Base-by-base conservation (phyloP, 2,113 vertebrate species). In the Plotosus lineatus region DNA sequence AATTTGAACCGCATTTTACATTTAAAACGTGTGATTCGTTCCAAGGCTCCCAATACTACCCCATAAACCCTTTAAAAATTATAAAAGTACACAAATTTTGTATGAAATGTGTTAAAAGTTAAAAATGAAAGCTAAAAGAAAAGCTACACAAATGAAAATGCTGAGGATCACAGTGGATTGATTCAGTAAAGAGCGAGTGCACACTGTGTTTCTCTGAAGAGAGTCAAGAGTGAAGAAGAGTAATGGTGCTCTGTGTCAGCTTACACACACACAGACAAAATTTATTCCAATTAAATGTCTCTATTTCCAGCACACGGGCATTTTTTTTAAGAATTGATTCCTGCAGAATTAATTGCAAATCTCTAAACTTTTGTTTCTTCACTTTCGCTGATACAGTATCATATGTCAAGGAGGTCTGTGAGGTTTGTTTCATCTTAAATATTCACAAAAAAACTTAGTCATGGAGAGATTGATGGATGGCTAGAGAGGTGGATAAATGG, bases 261-360 rank as follows among this genome's bases (percentile, higher is more conserved):
- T 4, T 14, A 50, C 48, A 50, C 38, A 15, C 38, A 26, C 65
- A 12, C 66, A 10, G n/a, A 44, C 40, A 26, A 36, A 15, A 12
- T 69, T 69, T 44, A 69, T 69, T 69, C 40, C 40, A 69, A 15
- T 69, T 69, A 44, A 69, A 36, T 42, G 31, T 61, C 65, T 44
- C 9, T 26, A 23, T 69, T 40, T 69, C 7, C n/a, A 7, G 23
- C 38, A 68, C 63, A 68, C 63, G 14, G 63, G 21, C 36, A 42
- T 11, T n/a, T 46, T 66, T 42, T 42, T 66, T n/a, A 42, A n/a
- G 21, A 68, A n/a, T 68, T 42, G 14, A 23, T 68, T 68, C 38
- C 63, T 68, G 63, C 63, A 40, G 63, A 68, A 68, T 68, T 38
- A n/a, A 68, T 38, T n/a, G 42, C 33, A 65, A n/a, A 68, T n/a